phyloP scores from a whole-genome alignment of 2,888 invertebrate genomes.

The Leptopilina myrica region DNA sequence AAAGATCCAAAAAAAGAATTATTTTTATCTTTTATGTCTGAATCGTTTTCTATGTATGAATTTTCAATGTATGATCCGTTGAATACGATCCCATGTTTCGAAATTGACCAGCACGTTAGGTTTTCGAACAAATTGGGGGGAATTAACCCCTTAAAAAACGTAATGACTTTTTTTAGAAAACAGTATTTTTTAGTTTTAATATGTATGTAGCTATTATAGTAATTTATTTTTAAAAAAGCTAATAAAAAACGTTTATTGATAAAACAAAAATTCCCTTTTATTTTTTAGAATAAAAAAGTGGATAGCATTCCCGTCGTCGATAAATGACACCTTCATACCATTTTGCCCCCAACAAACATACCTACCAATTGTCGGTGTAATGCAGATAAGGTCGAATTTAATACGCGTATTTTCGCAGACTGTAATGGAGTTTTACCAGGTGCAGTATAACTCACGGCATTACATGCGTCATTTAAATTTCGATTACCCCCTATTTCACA shows the following conservation, averaged over 20 bases:
- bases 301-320: neutral
- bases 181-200: too few species aligned
- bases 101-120: too few species aligned
- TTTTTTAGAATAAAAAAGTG: neutral
- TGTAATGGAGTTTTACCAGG: conserved; percentile 29
- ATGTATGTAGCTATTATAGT: too few species aligned
- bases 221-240: too few species aligned
- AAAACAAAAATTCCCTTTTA: neutral
- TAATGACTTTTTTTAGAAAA: too few species aligned
- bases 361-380: conserved; percentile 2
- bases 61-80: too few species aligned
- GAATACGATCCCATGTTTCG: too few species aligned
- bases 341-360: neutral
- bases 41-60: too few species aligned
- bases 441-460: conserved; percentile 7
- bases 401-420: neutral
- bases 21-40: too few species aligned
- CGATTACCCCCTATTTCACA: conserved; percentile 9
- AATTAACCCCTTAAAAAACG: too few species aligned
- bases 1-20: too few species aligned
- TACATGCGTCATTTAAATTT: conserved; percentile 26
- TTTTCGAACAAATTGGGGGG: too few species aligned
- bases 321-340: conserved; percentile 11
- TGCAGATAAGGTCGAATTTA: conserved; percentile 34
- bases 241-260: neutral